phyloP scores from a whole-genome alignment of 1,140 invertebrate species.

The Spodoptera litura region DNA sequence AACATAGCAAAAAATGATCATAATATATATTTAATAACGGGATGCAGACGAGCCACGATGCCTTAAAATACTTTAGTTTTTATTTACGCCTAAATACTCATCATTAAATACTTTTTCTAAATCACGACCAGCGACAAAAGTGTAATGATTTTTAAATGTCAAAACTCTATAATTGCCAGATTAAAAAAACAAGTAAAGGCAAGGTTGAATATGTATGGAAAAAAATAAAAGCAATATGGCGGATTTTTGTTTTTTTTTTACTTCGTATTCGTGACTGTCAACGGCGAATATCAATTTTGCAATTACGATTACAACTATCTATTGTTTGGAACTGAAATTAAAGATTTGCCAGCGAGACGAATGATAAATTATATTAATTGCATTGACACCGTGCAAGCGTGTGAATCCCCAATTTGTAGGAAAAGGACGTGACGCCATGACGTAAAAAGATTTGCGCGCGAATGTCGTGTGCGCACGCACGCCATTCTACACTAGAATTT shows the following conservation, averaged over 20 bases:
- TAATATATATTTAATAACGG: slow-evolving; percentile 32
- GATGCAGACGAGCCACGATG: slow-evolving; percentile 25
- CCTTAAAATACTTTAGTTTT: slow-evolving; percentile 8
- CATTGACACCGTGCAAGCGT: slow-evolving; percentile 27
- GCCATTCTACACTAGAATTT: not conserved
- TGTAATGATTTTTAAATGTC: slow-evolving; percentile 11
- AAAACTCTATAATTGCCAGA: not conserved
- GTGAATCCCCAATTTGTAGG: slow-evolving; percentile 39
- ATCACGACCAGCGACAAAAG: slow-evolving; percentile 6
- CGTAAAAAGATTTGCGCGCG: not conserved
- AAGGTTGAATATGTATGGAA: not conserved
- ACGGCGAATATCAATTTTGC: slow-evolving; percentile 7
- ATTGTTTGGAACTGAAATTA: slow-evolving; percentile 33
- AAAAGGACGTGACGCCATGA: slow-evolving; percentile 44
- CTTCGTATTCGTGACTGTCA: slow-evolving; percentile 51
- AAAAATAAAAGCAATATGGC: not conserved
- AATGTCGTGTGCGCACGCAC: slow-evolving; percentile 25
- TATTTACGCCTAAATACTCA: slow-evolving; percentile 6
- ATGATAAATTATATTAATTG: slow-evolving; percentile 64
- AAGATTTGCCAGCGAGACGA: slow-evolving; percentile 55
- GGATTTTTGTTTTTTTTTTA: not conserved
- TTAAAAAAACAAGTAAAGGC: not conserved
- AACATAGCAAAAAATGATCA: slow-evolving; percentile 1
- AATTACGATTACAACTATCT: slow-evolving; percentile 34
- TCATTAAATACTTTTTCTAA: slow-evolving; percentile 14